These are phyloP conservation scores for Conopomorpha cramerella DNA, from an alignment of 1,140 invertebrate genomes.

Conservation along the genomic window DNA sequence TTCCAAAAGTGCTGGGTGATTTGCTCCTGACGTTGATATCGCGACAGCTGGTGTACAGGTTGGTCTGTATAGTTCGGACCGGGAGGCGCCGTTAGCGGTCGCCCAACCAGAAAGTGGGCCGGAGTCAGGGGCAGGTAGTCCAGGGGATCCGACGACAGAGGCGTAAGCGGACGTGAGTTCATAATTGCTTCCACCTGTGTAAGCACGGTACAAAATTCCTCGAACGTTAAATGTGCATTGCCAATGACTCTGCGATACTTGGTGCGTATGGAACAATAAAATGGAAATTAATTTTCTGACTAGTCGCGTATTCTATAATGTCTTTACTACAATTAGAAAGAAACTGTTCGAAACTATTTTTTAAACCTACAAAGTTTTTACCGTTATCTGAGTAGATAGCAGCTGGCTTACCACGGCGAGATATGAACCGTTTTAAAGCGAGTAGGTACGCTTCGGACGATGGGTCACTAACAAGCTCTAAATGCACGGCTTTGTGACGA, in stretches of 20 bases:
- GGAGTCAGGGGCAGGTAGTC: slow-evolving; percentile 17
- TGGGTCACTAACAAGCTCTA: too few relatives aligned
- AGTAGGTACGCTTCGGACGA: too few relatives aligned
- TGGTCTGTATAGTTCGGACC: slow-evolving; percentile 1
- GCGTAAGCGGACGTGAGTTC: slow-evolving; percentile 22
- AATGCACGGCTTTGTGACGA: too few relatives aligned
- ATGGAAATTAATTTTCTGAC: neutral
- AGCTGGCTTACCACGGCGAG: too few relatives aligned
- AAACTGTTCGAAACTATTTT: too few relatives aligned
- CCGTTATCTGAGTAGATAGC: too few relatives aligned
- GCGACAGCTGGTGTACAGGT: neutral
- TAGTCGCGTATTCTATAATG: neutral
- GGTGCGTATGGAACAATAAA: neutral
- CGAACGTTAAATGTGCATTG: neutral
- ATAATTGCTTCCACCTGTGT: slow-evolving; percentile 4
- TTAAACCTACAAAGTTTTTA: too few relatives aligned
- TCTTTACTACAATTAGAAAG: neutral
- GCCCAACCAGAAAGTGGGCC: slow-evolving; percentile 29
- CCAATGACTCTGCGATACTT: neutral
- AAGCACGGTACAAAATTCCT: neutral
- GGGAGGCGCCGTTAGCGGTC: slow-evolving; percentile 10
- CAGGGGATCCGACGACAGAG: slow-evolving; percentile 14
- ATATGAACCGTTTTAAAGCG: too few relatives aligned
- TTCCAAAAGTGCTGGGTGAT: slow-evolving; percentile 10
- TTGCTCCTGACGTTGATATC: neutral